Conservation (phyloP, 1,140 invertebrate species). For the Drosophila erecta region DNA sequence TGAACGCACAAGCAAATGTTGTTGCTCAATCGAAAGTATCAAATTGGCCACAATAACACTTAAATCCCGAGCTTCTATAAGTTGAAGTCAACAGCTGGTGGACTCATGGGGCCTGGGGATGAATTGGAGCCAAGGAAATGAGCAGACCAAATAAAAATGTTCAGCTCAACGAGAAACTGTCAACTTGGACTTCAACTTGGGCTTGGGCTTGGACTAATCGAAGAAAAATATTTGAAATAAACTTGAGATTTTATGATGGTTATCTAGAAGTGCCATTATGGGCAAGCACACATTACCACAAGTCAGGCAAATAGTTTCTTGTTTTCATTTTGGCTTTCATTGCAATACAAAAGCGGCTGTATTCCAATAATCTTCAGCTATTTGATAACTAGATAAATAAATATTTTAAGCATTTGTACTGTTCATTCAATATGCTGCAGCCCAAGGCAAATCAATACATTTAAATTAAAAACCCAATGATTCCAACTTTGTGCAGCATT, state of each 20-base stretch:
- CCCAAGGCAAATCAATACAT: neutral
- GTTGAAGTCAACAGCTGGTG: conserved; percentile 59
- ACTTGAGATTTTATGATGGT: conserved; percentile 20
- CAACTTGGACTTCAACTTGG: conserved; percentile 26
- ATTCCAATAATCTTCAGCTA: too few species aligned
- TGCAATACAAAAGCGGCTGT: too few species aligned
- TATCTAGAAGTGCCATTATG: neutral
- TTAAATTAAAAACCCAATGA: conserved; percentile 9
- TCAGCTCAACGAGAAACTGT: conserved; percentile 43
- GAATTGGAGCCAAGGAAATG: conserved; percentile 48
- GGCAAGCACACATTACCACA: conserved; percentile 2
- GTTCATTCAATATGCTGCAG: too few species aligned
- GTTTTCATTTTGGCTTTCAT: neutral
- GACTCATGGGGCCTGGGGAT: neutral
- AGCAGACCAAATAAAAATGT: conserved; percentile 74
- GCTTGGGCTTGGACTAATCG: conserved; percentile 29
- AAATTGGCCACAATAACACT: conserved; percentile 84
- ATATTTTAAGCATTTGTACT: too few species aligned
- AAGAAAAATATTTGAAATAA: conserved; percentile 48
- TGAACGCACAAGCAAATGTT: conserved; percentile 83
- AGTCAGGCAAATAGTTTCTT: neutral
- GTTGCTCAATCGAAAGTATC: conserved; percentile 84
- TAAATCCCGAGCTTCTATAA: conserved; percentile 70
- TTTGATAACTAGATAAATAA: too few species aligned
- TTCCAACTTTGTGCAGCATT: neutral